phyloP scores from a whole-genome alignment of 2,113 vertebrate genomes.

The Bambusicola thoracicus region DNA sequence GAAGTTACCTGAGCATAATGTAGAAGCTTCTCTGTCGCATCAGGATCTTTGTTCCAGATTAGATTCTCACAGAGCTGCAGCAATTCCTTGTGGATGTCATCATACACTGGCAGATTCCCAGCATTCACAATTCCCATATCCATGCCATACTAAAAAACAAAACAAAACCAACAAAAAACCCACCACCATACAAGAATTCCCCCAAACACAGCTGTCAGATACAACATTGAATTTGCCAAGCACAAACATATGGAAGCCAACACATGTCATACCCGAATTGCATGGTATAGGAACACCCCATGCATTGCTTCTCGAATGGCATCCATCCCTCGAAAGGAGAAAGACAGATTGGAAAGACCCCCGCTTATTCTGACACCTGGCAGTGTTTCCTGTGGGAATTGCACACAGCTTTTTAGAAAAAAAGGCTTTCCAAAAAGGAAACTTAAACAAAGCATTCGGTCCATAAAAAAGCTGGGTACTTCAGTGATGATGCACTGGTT shows the following conservation, averaged over 20 bases:
- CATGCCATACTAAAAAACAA: conserved; percentile 87
- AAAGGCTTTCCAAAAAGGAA: neutral
- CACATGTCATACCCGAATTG: conserved; percentile 81
- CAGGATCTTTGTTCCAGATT: conserved; percentile 94
- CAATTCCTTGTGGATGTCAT: conserved; percentile 92
- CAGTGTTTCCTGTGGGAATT: conserved; percentile 82
- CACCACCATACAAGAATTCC: neutral
- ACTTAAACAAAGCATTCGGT: neutral
- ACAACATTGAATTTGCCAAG: neutral
- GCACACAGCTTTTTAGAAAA: neutral
- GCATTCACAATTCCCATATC: conserved; percentile 99
- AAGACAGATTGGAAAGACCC: conserved; percentile 97
- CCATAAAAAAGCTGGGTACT: neutral
- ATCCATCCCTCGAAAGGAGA: conserved; percentile 98
- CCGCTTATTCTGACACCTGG: conserved; percentile 92
- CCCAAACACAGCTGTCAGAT: neutral
- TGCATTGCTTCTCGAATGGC: conserved; percentile 97
- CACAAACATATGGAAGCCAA: neutral
- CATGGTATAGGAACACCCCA: conserved; percentile 93
- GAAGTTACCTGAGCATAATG: conserved; percentile 89
- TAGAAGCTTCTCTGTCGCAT: conserved; percentile 94
- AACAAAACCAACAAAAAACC: neutral
- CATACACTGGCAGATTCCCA: conserved; percentile 93
- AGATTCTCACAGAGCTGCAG: conserved; percentile 92
- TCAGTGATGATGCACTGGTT: neutral